These are phyloP conservation scores for Machimus rusticus DNA, from an alignment of 2,888 invertebrate genomes.

Conservation along the genomic window DNA sequence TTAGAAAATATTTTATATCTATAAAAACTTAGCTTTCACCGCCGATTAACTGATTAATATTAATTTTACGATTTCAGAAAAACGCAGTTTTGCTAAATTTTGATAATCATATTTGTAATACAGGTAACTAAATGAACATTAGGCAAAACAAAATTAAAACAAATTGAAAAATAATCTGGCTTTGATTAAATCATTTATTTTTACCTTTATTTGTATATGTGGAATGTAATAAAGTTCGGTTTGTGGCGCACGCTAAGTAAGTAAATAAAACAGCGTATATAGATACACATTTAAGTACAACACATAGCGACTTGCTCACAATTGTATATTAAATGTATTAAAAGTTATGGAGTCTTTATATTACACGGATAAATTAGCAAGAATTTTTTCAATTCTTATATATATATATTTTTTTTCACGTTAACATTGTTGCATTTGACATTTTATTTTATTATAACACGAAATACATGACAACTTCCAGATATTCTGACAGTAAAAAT, in stretches of 20 bases:
- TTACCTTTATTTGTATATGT: not conserved
- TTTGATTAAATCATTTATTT: not conserved
- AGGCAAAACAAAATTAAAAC: too few relatives aligned
- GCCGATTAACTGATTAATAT: too few relatives aligned
- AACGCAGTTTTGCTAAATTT: too few relatives aligned
- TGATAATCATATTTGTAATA: too few relatives aligned
- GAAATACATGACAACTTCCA: constrained; percentile 27
- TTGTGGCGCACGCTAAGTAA: not conserved
- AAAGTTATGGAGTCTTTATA: not conserved
- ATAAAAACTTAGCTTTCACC: too few relatives aligned
- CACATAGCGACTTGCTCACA: not conserved
- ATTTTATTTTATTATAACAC: not conserved
- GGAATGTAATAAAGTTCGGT: not conserved
- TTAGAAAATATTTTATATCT: too few relatives aligned
- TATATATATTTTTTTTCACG: not conserved
- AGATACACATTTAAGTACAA: not conserved
- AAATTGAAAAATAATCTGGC: not conserved
- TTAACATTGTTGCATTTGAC: not conserved
- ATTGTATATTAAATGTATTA: not conserved
- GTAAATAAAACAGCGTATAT: not conserved
- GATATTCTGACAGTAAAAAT: constrained; percentile 5
- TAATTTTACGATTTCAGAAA: too few relatives aligned
- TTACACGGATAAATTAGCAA: not conserved
- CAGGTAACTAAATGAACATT: too few relatives aligned
- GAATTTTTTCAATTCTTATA: not conserved